Evolutionary conservation across 1,140 invertebrate genomes (phyloP), one percentile per base, ranked within the genome.

Genomic region (Trichomalopsis sarcophagae): DNA sequence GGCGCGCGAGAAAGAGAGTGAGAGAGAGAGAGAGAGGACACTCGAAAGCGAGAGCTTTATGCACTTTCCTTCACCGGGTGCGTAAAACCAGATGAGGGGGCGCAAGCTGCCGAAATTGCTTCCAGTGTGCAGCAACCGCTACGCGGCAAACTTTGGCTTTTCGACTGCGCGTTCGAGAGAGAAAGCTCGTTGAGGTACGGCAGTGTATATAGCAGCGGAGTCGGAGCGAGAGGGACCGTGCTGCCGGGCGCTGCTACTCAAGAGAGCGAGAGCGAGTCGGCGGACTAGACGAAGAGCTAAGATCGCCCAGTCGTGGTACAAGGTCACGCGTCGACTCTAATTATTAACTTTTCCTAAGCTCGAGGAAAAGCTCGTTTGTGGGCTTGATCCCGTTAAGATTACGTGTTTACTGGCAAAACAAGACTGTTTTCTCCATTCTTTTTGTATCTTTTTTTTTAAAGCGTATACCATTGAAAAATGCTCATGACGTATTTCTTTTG

Each of bases 311-410:
- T 55, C 30, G 36, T 66, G 55, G 84, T 92, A 91, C 92, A 93
- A 93, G 92, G 92, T 93, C 92, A 93, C 90, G 91, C 92, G 91
- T 90, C 91, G 88, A 89, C 88, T 92, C 90, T 92, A 91, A 93
- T 93, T 93, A 93, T 92, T 91, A 93, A 92, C 92, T 92, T 92
- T 92, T 91, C 88, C 89, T 86, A 86, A 86, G 81, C 85, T 79
- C 36, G 47, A 27, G 75, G 36, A 68, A 78, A 30, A 80, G 27
- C 62, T 23, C 71, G 71, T 62, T 62, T 62, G 55, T 7, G 55
- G 55, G 21, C 55, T 62, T 62, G 55, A 62, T 62, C 55, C 17
- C 55, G 21, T 62, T 62, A 62, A 62, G 55, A 62, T 62, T 62
- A n/a, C 21, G 55, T 62, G 55, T 62, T 62, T 62, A 62, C 6